Evolutionary conservation across 2,113 vertebrate genomes (phyloP).

Genomic region (Xenotilapia longispinis): DNA sequence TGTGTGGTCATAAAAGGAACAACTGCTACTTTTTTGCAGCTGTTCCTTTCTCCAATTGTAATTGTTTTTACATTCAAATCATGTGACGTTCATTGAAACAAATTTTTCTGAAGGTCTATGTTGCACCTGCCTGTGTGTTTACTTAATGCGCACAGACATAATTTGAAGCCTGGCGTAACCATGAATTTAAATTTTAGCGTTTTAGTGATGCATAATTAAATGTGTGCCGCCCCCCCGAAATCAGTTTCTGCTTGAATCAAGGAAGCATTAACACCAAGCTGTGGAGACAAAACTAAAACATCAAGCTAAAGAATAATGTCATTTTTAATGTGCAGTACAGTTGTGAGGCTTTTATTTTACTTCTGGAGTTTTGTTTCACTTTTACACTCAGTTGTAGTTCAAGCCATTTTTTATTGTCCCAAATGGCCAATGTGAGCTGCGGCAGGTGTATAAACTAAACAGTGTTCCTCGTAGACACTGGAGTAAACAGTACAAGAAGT

Average conservation of each 20-base stretch:
- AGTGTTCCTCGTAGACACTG: neutral
- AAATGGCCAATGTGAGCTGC: neutral
- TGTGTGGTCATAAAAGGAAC: neutral
- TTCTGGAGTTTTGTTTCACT: neutral
- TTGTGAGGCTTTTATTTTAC: neutral
- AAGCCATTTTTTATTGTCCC: neutral
- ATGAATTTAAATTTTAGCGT: constrained; percentile 4
- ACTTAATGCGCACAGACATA: neutral
- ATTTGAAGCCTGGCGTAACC: neutral
- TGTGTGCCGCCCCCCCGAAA: neutral
- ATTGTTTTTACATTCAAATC: neutral
- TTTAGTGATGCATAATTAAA: constrained; percentile 41
- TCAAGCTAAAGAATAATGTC: neutral
- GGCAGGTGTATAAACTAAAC: neutral
- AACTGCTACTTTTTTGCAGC: neutral
- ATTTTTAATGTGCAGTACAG: neutral
- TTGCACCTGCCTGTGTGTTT: neutral
- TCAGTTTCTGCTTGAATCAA: neutral
- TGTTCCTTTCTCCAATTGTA: neutral
- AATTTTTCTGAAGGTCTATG: neutral
- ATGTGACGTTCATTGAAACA: neutral
- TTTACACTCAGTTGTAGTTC: neutral
- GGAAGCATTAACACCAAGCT: neutral
- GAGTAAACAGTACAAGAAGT: neutral
- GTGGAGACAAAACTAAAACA: neutral